Evolutionary conservation across 1,140 invertebrate species (phyloP).

Genomic region (Cephus cinctus): DNA sequence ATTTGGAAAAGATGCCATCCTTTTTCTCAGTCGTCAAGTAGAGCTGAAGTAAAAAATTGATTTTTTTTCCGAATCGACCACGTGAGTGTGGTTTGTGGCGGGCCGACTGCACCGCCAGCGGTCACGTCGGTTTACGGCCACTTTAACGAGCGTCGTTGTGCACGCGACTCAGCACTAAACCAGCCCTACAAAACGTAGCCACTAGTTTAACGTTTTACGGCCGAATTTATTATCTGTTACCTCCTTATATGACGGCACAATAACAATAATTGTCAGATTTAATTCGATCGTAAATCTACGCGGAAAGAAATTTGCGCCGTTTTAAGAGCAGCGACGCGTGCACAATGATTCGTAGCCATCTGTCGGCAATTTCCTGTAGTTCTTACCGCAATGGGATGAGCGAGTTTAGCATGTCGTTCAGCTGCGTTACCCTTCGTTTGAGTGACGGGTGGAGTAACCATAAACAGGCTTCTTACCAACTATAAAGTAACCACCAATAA

Average conservation of each 20-base stretch:
- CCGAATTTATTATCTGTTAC: slow-evolving; percentile 58
- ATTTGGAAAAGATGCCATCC: too few relatives aligned
- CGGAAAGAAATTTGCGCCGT: slow-evolving; percentile 37
- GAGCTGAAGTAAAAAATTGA: slow-evolving; percentile 22
- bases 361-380: too few relatives aligned
- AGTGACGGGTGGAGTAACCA: too few relatives aligned
- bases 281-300: slow-evolving; percentile 52
- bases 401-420: too few relatives aligned
- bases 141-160: slow-evolving; percentile 56
- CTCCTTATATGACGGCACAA: slow-evolving; percentile 54
- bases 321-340: slow-evolving; percentile 19
- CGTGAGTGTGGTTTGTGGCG: slow-evolving; percentile 23
- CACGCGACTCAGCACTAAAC: slow-evolving; percentile 56
- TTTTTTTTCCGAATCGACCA: too few relatives aligned
- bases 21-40: too few relatives aligned
- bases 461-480: too few relatives aligned
- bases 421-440: too few relatives aligned
- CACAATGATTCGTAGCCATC: slow-evolving; percentile 40
- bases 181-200: slow-evolving; percentile 53
- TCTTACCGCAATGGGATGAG: too few relatives aligned
- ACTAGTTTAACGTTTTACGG: slow-evolving; percentile 56
- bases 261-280: slow-evolving; percentile 58
- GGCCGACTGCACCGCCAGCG: slow-evolving; percentile 35
- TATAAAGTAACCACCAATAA: too few relatives aligned
- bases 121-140: slow-evolving; percentile 53